phyloP scores from a whole-genome alignment of 2,888 invertebrate genomes.

The Ceriagrion tenellum region DNA sequence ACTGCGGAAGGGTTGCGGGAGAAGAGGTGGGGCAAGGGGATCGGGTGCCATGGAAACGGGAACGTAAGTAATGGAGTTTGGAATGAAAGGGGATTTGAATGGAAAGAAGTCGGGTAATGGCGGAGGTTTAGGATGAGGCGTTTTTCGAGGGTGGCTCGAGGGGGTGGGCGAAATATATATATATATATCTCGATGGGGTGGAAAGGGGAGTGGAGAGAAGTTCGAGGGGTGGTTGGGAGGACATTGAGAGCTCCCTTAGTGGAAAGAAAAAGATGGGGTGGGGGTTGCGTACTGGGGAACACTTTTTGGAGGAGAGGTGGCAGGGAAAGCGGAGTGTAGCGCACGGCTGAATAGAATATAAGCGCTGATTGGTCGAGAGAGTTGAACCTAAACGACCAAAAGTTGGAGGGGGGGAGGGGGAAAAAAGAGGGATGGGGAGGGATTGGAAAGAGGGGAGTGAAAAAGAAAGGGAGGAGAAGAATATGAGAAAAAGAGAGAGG shows the following conservation, averaged over 20 bases:
- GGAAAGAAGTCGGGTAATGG: conserved; percentile 43
- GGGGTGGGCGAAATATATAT: background rate
- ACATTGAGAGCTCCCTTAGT: no score
- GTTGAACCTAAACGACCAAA: conserved; percentile 61
- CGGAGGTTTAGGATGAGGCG: conserved; percentile 4
- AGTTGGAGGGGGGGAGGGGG: conserved; percentile 17
- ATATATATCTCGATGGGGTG: background rate
- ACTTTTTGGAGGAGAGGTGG: background rate
- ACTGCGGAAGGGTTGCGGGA: conserved; percentile 16
- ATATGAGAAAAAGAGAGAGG: background rate
- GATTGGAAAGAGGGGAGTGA: background rate
- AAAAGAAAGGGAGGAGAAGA: background rate
- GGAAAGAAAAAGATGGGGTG: no score
- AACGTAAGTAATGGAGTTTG: conserved; percentile 67
- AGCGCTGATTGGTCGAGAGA: conserved; percentile 64
- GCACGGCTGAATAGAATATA: conserved; percentile 48
- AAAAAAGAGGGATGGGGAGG: background rate
- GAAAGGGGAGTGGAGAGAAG: background rate
- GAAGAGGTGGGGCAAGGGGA: background rate
- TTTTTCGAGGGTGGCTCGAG: background rate
- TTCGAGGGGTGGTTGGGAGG: background rate
- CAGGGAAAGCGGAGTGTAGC: background rate
- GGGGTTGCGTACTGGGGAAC: background rate
- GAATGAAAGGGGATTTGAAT: conserved; percentile 64
- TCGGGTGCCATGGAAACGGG: background rate